A percentile compares a stretch with the other conserved stretches of the same genome.
Conservation (phyloP, 2,113 vertebrate genomes). For the Paralichthys olivaceus region DNA sequence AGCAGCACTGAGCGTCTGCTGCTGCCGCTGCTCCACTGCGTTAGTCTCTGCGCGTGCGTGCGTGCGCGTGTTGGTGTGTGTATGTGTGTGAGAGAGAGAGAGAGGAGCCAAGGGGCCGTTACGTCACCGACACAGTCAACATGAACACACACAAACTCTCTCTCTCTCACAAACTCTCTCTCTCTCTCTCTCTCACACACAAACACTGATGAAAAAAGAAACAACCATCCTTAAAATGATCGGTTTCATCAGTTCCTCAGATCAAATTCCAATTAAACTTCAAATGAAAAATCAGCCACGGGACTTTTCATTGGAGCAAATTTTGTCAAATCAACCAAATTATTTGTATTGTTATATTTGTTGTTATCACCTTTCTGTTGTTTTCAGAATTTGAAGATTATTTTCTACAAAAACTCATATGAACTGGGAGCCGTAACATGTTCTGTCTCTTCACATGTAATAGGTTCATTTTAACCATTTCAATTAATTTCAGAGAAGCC, state of each 20-base stretch:
- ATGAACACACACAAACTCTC: constrained; percentile 24
- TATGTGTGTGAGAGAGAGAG: constrained; percentile 28
- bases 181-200: not conserved
- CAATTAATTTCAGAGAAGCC: not conserved
- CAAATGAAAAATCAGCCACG: not conserved
- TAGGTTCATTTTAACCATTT: not conserved
- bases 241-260: not conserved
- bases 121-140: constrained; percentile 67
- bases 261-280: not conserved
- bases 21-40: constrained; percentile 37
- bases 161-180: not conserved
- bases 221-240: not conserved
- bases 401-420: no score
- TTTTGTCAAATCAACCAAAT: no score
- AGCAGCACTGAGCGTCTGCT: constrained; percentile 71
- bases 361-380: no score
- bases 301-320: no score
- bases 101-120: constrained; percentile 43
- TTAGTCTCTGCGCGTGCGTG: constrained; percentile 10
- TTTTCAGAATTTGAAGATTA: no score
- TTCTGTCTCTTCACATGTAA: not conserved
- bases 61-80: constrained; percentile 22
- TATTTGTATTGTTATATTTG: no score
- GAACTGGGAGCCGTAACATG: no score
- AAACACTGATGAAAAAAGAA: not conserved